A percentile compares a stretch with the other conserved stretches of the same genome.
Conservation (phyloP, 2,888 invertebrate genomes). For the Parasteatoda lunata region DNA sequence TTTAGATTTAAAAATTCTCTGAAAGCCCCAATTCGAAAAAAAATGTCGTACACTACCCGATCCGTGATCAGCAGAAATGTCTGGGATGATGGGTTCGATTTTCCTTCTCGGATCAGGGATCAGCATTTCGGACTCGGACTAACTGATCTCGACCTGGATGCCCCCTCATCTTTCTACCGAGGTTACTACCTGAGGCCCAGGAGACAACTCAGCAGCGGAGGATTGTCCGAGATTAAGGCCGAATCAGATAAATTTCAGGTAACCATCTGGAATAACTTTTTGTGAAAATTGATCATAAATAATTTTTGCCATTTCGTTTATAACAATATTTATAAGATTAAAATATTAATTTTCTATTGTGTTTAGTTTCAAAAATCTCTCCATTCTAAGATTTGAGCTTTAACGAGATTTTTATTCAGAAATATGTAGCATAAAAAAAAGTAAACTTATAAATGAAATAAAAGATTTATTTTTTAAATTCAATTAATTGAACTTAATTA, state of each 20-base stretch:
- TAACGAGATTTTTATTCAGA: too few relatives aligned
- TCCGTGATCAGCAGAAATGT: slow-evolving; percentile 29
- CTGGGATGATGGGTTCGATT: slow-evolving; percentile 34
- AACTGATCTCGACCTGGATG: slow-evolving; percentile 47
- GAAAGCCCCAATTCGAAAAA: background rate
- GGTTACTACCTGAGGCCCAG: slow-evolving; percentile 53
- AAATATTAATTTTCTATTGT: too few relatives aligned
- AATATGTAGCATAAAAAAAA: too few relatives aligned
- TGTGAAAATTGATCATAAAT: too few relatives aligned
- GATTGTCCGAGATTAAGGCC: slow-evolving; percentile 47
- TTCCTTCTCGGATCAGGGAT: slow-evolving; percentile 42
- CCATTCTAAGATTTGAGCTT: too few relatives aligned
- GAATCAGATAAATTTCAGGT: slow-evolving; percentile 68
- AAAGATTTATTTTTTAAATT: too few relatives aligned
- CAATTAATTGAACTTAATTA: too few relatives aligned
- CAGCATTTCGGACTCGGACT: slow-evolving; percentile 61
- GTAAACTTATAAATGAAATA: too few relatives aligned
- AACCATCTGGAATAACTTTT: background rate
- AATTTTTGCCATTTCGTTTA: too few relatives aligned
- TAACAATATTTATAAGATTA: too few relatives aligned
- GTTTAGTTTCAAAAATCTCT: too few relatives aligned
- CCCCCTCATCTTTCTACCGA: slow-evolving; percentile 51
- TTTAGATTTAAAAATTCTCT: background rate
- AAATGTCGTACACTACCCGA: background rate
- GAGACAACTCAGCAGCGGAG: slow-evolving; percentile 52